Base-by-base conservation (phyloP, 2,113 vertebrate genomes). In the Colaptes auratus region DNA sequence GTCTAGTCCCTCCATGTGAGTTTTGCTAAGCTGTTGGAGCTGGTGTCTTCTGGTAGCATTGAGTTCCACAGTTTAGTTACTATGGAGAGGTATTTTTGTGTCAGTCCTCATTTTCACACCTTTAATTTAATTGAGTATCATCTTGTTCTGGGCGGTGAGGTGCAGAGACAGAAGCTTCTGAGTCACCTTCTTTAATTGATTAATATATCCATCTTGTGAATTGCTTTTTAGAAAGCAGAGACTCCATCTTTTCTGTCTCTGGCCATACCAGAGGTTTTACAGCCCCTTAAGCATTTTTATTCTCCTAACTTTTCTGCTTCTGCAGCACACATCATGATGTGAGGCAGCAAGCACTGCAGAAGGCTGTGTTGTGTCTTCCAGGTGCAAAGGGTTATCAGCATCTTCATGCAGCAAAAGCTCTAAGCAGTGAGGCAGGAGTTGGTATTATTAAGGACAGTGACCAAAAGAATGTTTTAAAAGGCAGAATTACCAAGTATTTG, bases 271-370 rank as follows among this genome's bases (percentile, higher is more conserved):
- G 58, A 65, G 12, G 15, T n/a, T 60, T 80, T 75, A 5, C 8
- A 56, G 15, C 39, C 53, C 30, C 30, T 50, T 52, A 7, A 27
- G 39, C 58, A 33, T n/a, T 74, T 66, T 9, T 61, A 11, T 36
- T 82, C 44, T 74, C 24, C 83, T 50, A 71, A 21, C 52, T 31
- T 42, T 50, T 27, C 75, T 61, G 23, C 28, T 81, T 48, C 64
- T 35, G 58, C 73, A 53, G 27, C 28, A 10, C 6, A 1, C 8
- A 30, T 9, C 10, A 2, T 16, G 31, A 20, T 4, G 3, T 3
- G 2, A 55, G 27, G 39, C 24, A 35, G 9, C 59, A 42, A 31
- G 33, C 15, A 31, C 27, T 88, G 67, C 76, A 66, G 56, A 44
- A 72, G 28, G 39, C 67, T 28, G 23, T 9, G 28, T 17, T 16